Evolutionary conservation across 2,888 invertebrate species (phyloP).

Genomic region (Coenonympha glycerion): DNA sequence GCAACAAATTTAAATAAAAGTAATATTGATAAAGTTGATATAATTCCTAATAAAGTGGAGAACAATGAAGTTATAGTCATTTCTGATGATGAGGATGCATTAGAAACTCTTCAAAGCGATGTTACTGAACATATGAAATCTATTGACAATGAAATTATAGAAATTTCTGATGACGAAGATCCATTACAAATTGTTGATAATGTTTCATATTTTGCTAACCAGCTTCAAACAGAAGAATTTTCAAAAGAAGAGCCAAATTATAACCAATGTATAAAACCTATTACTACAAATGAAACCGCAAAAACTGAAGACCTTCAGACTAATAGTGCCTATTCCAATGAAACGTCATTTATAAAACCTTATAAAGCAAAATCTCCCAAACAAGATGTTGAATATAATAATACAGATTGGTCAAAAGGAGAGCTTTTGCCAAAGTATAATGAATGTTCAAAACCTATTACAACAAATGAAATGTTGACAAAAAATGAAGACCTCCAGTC

Average conservation of each 20-base stretch:
- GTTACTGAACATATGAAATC: no score
- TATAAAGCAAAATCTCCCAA: neutral
- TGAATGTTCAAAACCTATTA: no score
- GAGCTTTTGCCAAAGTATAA: neutral
- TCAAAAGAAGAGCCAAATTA: neutral
- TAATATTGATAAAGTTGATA: no score
- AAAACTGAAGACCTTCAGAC: neutral
- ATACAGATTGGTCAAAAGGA: neutral
- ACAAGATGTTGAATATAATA: neutral
- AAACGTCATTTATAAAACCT: neutral
- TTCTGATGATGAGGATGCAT: slow-evolving; percentile 13
- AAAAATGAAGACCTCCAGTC: neutral
- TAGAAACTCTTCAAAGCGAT: neutral
- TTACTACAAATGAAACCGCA: neutral
- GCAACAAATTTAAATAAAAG: neutral
- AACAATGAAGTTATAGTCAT: slow-evolving; percentile 11
- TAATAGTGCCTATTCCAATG: no score
- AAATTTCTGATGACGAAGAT: slow-evolving; percentile 15
- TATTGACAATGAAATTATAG: slow-evolving; percentile 15
- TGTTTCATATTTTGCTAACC: neutral
- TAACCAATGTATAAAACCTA: neutral
- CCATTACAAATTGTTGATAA: neutral
- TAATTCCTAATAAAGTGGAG: neutral
- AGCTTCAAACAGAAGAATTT: no score
- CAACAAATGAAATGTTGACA: neutral